Percentiles rank a stretch among this genome's conserved stretches.
phyloP scores from a whole-genome alignment of 2,113 vertebrate genomes.

The Reinhardtius hippoglossoides region DNA sequence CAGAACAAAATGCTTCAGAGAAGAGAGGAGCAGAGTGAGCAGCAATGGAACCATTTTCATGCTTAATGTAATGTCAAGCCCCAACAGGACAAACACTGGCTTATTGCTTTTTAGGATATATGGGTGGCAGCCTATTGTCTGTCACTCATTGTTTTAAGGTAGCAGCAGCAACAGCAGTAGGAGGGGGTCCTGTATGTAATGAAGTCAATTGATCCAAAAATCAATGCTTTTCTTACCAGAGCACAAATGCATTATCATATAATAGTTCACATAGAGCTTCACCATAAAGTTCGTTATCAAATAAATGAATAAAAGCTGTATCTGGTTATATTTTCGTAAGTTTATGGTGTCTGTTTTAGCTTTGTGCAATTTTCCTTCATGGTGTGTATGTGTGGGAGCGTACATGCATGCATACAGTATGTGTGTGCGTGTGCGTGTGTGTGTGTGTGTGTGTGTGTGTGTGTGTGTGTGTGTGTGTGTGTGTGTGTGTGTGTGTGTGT shows the following conservation, averaged over 20 bases:
- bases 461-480: too few species aligned
- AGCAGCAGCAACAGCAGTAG: background rate
- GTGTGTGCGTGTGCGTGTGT: too few species aligned
- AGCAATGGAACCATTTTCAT: slow-evolving; percentile 1
- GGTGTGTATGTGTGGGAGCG: too few species aligned
- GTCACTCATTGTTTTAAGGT: background rate
- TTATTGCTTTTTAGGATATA: background rate
- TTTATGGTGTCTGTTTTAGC: too few species aligned
- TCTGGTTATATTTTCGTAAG: too few species aligned
- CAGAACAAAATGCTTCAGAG: slow-evolving; percentile 11
- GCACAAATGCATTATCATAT: background rate
- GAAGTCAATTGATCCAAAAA: background rate
- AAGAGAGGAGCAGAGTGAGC: background rate
- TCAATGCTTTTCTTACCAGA: background rate
- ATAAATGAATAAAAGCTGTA: too few species aligned
- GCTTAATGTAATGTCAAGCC: background rate
- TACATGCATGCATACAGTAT: too few species aligned
- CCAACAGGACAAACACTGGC: slow-evolving; percentile 11
- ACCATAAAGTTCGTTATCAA: too few species aligned
- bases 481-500: too few species aligned
- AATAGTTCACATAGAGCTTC: too few species aligned
- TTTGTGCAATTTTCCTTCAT: too few species aligned
- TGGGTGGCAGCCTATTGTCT: slow-evolving; percentile 5
- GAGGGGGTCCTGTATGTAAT: background rate
- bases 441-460: too few species aligned